These are phyloP conservation scores for Octomys mimax DNA, from an alignment of 2,797 vertebrate species.

Conservation along the genomic window DNA sequence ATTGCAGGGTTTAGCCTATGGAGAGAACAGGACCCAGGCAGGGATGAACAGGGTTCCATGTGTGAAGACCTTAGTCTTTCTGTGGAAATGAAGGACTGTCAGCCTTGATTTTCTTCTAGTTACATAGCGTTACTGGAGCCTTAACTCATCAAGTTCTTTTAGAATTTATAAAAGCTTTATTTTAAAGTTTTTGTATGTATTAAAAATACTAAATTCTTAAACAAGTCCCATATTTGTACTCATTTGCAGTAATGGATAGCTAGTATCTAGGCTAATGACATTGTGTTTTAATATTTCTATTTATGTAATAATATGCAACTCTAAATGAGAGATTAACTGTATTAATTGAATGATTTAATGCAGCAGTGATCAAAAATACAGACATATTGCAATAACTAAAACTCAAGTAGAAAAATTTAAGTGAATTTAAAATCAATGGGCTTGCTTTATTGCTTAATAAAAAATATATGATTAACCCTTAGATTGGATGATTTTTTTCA, in stretches of 20 bases:
- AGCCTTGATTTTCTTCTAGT: constrained; percentile 26
- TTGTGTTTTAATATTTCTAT: neutral
- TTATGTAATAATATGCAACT: neutral
- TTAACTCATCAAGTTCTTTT: constrained; percentile 16
- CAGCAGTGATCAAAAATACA: neutral
- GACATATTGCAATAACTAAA: neutral
- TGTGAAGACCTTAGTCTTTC: neutral
- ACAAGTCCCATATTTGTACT: constrained; percentile 42
- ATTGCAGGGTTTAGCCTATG: neutral
- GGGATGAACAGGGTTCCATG: neutral
- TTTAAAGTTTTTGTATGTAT: constrained; percentile 37
- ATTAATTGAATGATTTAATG: constrained; percentile 6
- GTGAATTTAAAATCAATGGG: neutral
- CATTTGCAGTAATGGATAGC: neutral
- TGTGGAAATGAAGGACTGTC: neutral
- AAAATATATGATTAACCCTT: neutral
- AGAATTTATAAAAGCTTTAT: constrained; percentile 39
- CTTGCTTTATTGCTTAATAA: neutral
- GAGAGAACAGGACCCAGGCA: neutral
- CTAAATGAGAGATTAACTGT: constrained; percentile 16
- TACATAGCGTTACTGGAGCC: neutral
- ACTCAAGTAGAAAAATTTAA: constrained; percentile 27
- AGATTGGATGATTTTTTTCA: neutral
- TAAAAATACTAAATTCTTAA: neutral
- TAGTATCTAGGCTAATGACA: neutral